phyloP scores from a whole-genome alignment of 2,888 invertebrate species.

The Allacma fusca region DNA sequence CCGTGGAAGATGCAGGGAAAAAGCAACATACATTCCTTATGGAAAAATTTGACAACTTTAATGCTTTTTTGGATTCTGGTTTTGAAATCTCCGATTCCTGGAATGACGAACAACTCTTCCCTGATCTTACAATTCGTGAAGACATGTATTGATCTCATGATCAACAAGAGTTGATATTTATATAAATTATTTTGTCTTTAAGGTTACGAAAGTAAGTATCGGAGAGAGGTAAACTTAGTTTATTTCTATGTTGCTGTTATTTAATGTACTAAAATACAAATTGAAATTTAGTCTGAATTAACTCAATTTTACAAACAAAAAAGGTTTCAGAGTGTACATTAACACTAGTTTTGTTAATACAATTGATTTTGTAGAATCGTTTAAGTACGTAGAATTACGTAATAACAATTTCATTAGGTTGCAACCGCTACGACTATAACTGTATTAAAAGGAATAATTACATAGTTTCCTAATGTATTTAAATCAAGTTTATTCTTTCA shows the following conservation, averaged over 20 bases:
- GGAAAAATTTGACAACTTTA: constrained; percentile 34
- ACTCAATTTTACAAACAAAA: too few species aligned
- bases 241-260: neutral
- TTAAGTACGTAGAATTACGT: too few species aligned
- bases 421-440: too few species aligned
- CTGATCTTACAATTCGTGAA: constrained; percentile 39
- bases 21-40: constrained; percentile 19
- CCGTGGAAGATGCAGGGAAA: neutral
- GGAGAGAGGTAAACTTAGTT: neutral
- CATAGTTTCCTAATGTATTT: too few species aligned
- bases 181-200: neutral
- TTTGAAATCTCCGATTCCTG: constrained; percentile 34
- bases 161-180: constrained; percentile 31
- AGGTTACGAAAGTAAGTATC: neutral
- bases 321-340: too few species aligned
- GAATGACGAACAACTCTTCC: constrained; percentile 43
- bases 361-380: too few species aligned
- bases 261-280: neutral
- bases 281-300: neutral
- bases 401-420: too few species aligned
- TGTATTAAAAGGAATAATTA: too few species aligned
- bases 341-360: too few species aligned
- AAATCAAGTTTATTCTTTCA: too few species aligned
- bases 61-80: constrained; percentile 30
- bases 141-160: constrained; percentile 34